These are phyloP conservation scores for Megalonaias nervosa DNA, from an alignment of 1,140 invertebrate genomes.

Conservation along the genomic window DNA sequence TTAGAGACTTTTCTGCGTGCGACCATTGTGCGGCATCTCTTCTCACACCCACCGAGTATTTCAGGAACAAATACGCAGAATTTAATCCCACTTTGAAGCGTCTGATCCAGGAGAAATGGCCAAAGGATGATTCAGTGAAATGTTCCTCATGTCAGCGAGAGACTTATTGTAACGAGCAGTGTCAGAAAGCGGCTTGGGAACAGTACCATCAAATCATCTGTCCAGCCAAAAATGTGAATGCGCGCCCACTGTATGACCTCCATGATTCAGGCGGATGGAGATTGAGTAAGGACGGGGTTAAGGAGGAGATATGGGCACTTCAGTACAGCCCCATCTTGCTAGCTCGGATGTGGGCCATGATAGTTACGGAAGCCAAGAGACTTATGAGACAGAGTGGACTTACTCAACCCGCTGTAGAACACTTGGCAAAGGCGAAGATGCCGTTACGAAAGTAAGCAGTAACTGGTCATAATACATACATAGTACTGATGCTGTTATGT, in stretches of 20 bases:
- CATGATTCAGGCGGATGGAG: conserved; percentile 51
- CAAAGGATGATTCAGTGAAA: conserved; percentile 35
- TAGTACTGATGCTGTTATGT: no score
- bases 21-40: conserved; percentile 57
- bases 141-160: conserved; percentile 54
- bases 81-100: conserved; percentile 27
- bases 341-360: conserved; percentile 58
- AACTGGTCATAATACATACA: no score
- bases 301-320: conserved; percentile 52
- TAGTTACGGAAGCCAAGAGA: conserved; percentile 47
- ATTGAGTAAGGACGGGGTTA: conserved; percentile 35
- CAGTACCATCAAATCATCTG: conserved; percentile 59
- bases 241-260: conserved; percentile 52
- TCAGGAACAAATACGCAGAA: conserved; percentile 42
- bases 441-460: conserved; percentile 59
- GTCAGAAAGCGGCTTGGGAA: conserved; percentile 52
- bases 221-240: conserved; percentile 49
- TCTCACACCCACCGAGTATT: conserved; percentile 52
- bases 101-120: conserved; percentile 55
- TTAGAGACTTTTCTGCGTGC: conserved; percentile 44
- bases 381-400: conserved; percentile 46
- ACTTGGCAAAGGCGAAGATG: conserved; percentile 64
- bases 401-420: conserved; percentile 45
- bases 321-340: conserved; percentile 59
- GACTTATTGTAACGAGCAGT: conserved; percentile 59